Evolutionary conservation across 2,888 invertebrate genomes (phyloP), one percentile per base, ranked within the genome.

Genomic region (Dolichomitus sp.): DNA sequence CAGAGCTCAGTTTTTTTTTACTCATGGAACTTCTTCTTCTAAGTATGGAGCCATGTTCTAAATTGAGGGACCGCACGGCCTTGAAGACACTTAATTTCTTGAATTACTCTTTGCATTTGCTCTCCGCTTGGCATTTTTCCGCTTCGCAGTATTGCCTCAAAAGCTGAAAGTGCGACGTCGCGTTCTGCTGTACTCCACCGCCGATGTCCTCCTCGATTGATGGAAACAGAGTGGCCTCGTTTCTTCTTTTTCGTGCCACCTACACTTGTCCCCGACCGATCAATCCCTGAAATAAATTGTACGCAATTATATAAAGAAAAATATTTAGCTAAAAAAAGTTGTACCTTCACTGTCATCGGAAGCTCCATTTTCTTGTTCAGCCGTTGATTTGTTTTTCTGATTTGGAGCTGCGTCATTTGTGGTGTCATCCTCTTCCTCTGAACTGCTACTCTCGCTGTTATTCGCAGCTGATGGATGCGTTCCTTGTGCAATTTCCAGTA

Each of bases 401-500:
- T 42, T 33, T 74, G 27, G 33, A 27, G 27, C 7, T 45, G 14
- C 14, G 42, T 19, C 5, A 3, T n/a, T 48, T 17, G 5, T 50
- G 12, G 5, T 50, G 12, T 52, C 54, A 27, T 19, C 50, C 11
- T 33, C 30, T 23, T 84, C 77, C 54, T 73, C 23, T 33, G 50
- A 19, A 42, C 54, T 45, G 57, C 70, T 59, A 27, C 40, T 54
- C 14, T 54, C 45, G 9, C 19, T 42, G 37, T n/a, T 12, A 14
- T 70, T 70, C 37, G 50, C 40, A 12, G n/a, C n/a, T 12, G 30
- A 30, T 14, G n/a, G 6, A 19, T 70, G 63, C 1, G 54, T 19
- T 1, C 83, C 85, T 74, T 89, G 88, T 1, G 86, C 88, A 5
- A 69, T 74, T 70, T 87, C 81, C 11, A 88, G 68, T 19, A 89